These are phyloP conservation scores for Casuarius casuarius DNA, from an alignment of 2,113 vertebrate genomes.

Conservation along the genomic window DNA sequence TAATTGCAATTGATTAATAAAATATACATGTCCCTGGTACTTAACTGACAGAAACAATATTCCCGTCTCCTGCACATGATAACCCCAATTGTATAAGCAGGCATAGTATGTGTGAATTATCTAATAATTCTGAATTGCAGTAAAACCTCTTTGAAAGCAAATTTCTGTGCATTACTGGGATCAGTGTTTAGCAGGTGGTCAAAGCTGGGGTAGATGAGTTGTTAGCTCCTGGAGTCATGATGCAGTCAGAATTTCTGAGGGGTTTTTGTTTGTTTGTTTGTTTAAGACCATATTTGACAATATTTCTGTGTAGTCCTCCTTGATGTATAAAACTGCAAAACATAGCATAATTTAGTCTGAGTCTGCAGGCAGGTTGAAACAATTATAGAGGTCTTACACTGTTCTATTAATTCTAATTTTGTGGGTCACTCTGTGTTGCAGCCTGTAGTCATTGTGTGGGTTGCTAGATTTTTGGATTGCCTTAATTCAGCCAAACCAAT, in stretches of 20 bases:
- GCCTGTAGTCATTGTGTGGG: background rate
- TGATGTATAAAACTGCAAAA: background rate
- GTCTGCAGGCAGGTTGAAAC: background rate
- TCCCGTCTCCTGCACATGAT: background rate
- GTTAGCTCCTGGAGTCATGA: background rate
- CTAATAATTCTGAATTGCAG: background rate
- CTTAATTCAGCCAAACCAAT: background rate
- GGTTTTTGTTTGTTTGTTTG: background rate
- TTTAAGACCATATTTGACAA: background rate
- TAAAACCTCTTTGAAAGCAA: background rate
- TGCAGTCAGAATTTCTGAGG: background rate
- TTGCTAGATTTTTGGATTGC: background rate
- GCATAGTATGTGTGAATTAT: background rate
- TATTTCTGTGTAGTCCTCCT: background rate
- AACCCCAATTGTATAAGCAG: background rate
- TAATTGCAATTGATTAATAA: background rate
- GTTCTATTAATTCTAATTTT: background rate
- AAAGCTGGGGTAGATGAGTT: background rate
- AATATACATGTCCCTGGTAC: fast-evolving
- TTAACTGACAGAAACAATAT: background rate
- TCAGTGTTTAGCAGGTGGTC: background rate
- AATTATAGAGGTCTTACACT: background rate
- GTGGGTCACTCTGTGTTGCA: background rate
- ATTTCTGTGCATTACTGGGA: background rate
- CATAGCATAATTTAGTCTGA: background rate